phyloP scores from a whole-genome alignment of 23 tunicate species.

The Ascidia mentula region DNA sequence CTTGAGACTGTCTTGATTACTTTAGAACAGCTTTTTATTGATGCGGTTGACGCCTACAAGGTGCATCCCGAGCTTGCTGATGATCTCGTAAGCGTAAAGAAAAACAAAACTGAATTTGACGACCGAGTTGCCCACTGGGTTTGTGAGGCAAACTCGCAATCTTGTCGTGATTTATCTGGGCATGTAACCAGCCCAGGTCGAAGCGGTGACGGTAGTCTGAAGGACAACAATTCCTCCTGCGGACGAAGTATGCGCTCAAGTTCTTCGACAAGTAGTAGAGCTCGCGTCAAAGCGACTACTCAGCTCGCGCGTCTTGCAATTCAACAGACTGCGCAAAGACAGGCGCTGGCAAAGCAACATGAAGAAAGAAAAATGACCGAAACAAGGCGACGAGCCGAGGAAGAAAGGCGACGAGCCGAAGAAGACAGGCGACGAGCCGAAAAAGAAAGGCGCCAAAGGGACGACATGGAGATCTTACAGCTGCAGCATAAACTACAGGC shows the following conservation, averaged over 20 bases:
- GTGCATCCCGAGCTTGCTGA: constrained; percentile 7
- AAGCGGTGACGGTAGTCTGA: background rate
- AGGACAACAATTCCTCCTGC: background rate
- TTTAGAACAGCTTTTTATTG: background rate
- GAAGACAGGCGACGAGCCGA: too few relatives aligned
- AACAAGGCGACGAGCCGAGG: too few relatives aligned
- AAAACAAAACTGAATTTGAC: background rate
- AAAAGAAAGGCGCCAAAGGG: too few relatives aligned
- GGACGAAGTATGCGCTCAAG: constrained; percentile 1
- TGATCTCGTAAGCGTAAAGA: background rate
- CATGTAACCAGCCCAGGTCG: background rate
- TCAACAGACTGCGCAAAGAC: constrained; percentile 3
- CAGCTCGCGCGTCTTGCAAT: constrained; percentile 1
- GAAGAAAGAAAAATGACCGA: background rate
- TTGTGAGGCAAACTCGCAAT: background rate
- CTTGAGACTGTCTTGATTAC: background rate
- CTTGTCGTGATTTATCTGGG: background rate
- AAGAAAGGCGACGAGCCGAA: too few relatives aligned
- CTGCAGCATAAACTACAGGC: constrained; percentile 8
- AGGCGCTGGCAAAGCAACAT: background rate
- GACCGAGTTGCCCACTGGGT: constrained; percentile 6
- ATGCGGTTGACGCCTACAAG: background rate
- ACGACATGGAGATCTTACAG: background rate
- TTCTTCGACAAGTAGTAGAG: background rate
- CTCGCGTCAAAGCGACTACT: background rate